These are phyloP conservation scores for Hyperoplus immaculatus DNA, from an alignment of 2,797 vertebrate genomes.

Conservation along the genomic window DNA sequence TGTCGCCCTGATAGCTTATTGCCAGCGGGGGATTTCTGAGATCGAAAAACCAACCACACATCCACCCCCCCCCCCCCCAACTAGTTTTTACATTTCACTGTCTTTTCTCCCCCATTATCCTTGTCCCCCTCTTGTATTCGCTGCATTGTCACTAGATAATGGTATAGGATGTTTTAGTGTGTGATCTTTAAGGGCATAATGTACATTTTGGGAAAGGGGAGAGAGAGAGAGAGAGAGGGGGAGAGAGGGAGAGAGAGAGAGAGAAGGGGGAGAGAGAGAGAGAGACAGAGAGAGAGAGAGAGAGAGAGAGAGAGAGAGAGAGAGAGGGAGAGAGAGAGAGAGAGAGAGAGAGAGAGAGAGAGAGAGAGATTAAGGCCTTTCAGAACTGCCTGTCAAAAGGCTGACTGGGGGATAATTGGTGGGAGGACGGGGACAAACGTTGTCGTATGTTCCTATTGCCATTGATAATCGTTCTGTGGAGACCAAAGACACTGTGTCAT, in stretches of 20 bases:
- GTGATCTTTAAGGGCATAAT: slow-evolving; percentile 62
- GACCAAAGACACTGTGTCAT: slow-evolving; percentile 16
- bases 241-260: not conserved
- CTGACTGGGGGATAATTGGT: slow-evolving; percentile 69
- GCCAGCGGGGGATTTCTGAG: slow-evolving; percentile 73
- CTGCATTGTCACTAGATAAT: slow-evolving; percentile 49
- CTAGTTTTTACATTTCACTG: slow-evolving; percentile 47
- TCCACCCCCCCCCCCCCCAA: slow-evolving; percentile 26
- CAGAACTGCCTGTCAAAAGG: slow-evolving; percentile 53
- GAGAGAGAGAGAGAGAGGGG: not conserved
- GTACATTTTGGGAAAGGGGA: slow-evolving; percentile 47
- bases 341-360: slow-evolving; percentile 31
- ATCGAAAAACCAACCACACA: slow-evolving; percentile 65
- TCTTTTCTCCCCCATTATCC: not conserved
- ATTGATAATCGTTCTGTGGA: slow-evolving; percentile 49
- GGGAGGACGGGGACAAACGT: slow-evolving; percentile 65
- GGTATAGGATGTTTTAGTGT: slow-evolving; percentile 36
- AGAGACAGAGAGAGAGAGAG: slow-evolving; percentile 52
- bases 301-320: slow-evolving; percentile 30
- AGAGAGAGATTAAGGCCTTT: slow-evolving; percentile 66
- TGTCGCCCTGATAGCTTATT: slow-evolving; percentile 85
- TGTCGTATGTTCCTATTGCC: slow-evolving; percentile 57
- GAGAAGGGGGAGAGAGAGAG: slow-evolving; percentile 35
- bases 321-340: too few species aligned
- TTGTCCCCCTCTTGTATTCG: not conserved